phyloP scores from a whole-genome alignment of 2,888 invertebrate species.

The Oligia strigilis region DNA sequence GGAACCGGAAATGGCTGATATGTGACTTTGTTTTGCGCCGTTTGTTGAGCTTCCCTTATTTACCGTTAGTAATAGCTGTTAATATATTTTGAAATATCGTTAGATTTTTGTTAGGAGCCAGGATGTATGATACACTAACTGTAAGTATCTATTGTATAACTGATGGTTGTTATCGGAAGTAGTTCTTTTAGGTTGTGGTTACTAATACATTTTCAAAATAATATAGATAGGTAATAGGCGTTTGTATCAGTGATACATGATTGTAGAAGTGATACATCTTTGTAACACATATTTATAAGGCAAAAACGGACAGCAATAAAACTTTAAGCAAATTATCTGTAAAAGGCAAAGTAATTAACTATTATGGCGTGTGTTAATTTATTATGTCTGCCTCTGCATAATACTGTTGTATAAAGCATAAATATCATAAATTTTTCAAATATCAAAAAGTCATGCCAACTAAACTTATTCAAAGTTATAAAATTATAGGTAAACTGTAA shows the following conservation, averaged over 20 bases:
- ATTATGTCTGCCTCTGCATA: not conserved
- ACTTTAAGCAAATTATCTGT: not conserved
- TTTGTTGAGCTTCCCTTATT: conserved; percentile 73
- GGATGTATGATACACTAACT: not conserved
- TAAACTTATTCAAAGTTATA: not conserved
- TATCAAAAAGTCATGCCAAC: too few species aligned
- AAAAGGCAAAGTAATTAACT: too few species aligned
- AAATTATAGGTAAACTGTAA: not conserved
- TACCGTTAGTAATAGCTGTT: conserved; percentile 65
- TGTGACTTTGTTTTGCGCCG: conserved; percentile 81
- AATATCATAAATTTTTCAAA: not conserved
- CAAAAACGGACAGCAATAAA: not conserved
- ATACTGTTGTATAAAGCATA: not conserved
- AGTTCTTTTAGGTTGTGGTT: not conserved
- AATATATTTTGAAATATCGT: conserved; percentile 65
- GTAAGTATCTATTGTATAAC: too few species aligned
- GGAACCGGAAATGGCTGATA: conserved; percentile 79
- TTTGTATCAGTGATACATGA: not conserved
- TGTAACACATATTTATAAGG: not conserved
- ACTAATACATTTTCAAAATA: not conserved
- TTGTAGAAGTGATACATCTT: not conserved
- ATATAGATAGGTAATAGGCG: not conserved
- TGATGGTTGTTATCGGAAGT: not conserved
- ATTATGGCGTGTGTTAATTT: not conserved
- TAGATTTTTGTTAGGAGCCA: conserved; percentile 36